Evolutionary conservation across 2,888 invertebrate species (phyloP), one percentile per base, ranked within the genome.

Genomic region (Synanthedon vespiformis): DNA sequence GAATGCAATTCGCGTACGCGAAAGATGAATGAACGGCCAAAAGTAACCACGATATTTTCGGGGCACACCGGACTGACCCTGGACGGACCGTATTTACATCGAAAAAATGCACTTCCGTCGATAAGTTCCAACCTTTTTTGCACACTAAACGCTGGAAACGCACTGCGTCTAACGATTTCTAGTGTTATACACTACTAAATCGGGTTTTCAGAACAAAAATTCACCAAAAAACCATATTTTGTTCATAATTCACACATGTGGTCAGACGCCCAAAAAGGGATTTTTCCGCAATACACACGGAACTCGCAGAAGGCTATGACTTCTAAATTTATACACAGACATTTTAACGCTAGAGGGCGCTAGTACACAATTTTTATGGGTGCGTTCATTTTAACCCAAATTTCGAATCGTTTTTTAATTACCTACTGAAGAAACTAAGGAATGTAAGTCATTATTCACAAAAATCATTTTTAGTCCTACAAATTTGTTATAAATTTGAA

Each of bases 211-310:
- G 60, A 67, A 64, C 72, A 70, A 73, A 70, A 80, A 83, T 74
- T 82, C 81, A 83, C 82, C 73, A 68, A 60, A 79, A 74, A 83
- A 81, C 78, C 82, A 76, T 85, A 86, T 78, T 84, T 85, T 81
- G 82, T 83, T 84, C 83, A 80, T 82, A 74, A 81, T 80, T 77
- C 86, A 89, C 89, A 90, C 90, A 90, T 90, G 90, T 90, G 90
- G 89, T 90, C 87, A 88, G 89, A 89, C 89, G 89, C 90, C 90
- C 89, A 89, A 89, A 87, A 89, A 89, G 89, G 89, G 89, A 89
- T 89, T 89, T 90, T 90, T 89, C 89, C 84, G 81, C 85, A 84
- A 81, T 78, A 83, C 79, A 83, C 82, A 87, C 86, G 85, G 86
- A 87, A 84, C 85, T 85, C 76, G 78, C 81, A 74, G 86, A 85